A percentile compares a stretch with the other conserved stretches of the same genome.
Evolutionary conservation across 2,113 vertebrate species (phyloP).

Genomic region (Strix uralensis): DNA sequence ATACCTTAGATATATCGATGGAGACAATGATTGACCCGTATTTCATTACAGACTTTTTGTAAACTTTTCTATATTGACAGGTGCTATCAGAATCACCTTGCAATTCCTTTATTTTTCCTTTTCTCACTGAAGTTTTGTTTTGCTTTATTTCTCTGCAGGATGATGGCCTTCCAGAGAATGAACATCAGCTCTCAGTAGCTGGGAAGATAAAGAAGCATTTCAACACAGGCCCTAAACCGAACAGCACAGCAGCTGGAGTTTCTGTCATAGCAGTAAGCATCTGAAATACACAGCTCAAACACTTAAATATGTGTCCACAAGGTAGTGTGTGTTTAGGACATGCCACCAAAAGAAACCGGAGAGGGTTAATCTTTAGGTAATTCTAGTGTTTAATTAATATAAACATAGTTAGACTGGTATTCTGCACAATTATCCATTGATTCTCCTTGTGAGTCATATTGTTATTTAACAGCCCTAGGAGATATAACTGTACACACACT

Average conservation of each 20-base stretch:
- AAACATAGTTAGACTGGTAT: not conserved
- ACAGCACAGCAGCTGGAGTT: slow-evolving; percentile 90
- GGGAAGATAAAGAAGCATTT: slow-evolving; percentile 98
- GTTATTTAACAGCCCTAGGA: slow-evolving; percentile 33
- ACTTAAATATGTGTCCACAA: slow-evolving; percentile 21
- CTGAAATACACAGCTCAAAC: slow-evolving; percentile 69
- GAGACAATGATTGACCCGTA: not conserved
- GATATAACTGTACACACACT: not conserved
- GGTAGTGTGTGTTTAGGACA: slow-evolving; percentile 1
- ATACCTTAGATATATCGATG: not conserved
- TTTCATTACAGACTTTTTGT: not conserved
- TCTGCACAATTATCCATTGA: not conserved
- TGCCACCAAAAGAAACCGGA: slow-evolving; percentile 5
- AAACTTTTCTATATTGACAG: not conserved
- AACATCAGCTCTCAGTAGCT: slow-evolving; percentile 91
- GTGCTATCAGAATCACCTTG: not conserved
- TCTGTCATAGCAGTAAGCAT: slow-evolving; percentile 95
- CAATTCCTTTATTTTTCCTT: not conserved
- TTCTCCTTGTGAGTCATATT: slow-evolving; percentile 47
- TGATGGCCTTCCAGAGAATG: slow-evolving; percentile 87
- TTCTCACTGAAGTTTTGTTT: not conserved
- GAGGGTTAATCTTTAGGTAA: slow-evolving; percentile 44
- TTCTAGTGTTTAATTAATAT: not conserved
- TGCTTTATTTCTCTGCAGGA: slow-evolving; percentile 75
- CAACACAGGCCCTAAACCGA: slow-evolving; percentile 87